Evolutionary conservation across 2,888 invertebrate species (phyloP).

Genomic region (Aelia acuminata): DNA sequence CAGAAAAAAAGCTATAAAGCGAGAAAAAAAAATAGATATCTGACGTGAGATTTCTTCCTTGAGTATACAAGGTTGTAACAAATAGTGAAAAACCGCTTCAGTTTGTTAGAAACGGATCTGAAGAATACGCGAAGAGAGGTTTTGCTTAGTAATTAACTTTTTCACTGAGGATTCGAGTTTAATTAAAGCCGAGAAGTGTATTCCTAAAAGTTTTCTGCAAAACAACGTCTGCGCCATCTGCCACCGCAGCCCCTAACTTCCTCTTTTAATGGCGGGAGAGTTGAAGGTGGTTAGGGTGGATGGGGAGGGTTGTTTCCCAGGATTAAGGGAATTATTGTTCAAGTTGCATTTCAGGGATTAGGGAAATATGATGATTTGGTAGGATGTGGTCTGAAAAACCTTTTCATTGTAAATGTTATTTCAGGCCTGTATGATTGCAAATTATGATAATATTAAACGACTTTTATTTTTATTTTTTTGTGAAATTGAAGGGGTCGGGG

Average conservation of each 20-base stretch:
- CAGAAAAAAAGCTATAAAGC: too few relatives aligned
- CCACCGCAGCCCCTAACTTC: background rate
- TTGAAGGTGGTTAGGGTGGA: too few relatives aligned
- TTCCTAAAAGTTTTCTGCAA: slow-evolving; percentile 15
- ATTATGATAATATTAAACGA: too few relatives aligned
- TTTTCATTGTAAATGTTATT: too few relatives aligned
- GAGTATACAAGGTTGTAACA: too few relatives aligned
- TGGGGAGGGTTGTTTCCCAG: background rate
- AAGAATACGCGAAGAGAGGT: background rate
- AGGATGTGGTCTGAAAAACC: background rate
- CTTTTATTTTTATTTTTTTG: too few relatives aligned
- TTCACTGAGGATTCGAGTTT: background rate
- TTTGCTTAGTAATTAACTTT: background rate
- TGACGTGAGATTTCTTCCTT: too few relatives aligned
- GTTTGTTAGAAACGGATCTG: background rate
- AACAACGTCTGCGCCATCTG: background rate
- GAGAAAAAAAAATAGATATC: too few relatives aligned
- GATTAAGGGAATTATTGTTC: background rate
- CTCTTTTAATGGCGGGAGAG: background rate
- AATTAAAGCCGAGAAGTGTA: slow-evolving; percentile 1
- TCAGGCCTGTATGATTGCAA: too few relatives aligned
- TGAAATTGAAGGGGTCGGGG: too few relatives aligned
- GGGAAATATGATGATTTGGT: background rate
- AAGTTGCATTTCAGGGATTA: background rate
- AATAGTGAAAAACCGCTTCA: background rate